These are phyloP conservation scores for Crenuchus spilurus DNA, from an alignment of 2,797 vertebrate genomes.

Conservation along the genomic window DNA sequence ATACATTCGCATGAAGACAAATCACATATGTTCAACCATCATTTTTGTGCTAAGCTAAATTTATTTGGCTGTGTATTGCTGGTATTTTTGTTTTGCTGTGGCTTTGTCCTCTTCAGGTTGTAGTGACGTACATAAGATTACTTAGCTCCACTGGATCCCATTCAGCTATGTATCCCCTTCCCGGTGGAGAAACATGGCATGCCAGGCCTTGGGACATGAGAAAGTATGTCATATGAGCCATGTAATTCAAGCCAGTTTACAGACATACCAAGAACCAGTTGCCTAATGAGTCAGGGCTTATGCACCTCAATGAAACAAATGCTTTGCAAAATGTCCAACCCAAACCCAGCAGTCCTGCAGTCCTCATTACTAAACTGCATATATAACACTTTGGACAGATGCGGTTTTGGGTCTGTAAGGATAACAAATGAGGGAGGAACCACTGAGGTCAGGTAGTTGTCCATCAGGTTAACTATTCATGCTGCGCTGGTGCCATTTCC, in stretches of 20 bases:
- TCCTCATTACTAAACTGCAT: background rate
- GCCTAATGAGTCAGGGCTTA: conserved; percentile 44
- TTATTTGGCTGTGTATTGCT: background rate
- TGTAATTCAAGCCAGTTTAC: conserved; percentile 41
- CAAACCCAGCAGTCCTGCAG: background rate
- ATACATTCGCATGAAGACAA: background rate
- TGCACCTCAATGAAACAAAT: conserved; percentile 36
- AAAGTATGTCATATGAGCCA: conserved; percentile 46
- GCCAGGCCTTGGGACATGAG: conserved; percentile 40
- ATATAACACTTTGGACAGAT: too few species aligned
- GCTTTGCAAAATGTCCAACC: conserved; percentile 18
- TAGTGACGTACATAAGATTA: conserved; percentile 1
- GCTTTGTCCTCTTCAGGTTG: background rate
- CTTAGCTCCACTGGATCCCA: background rate
- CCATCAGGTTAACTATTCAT: conserved; percentile 43
- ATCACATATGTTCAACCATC: too few species aligned
- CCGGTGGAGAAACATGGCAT: conserved; percentile 45
- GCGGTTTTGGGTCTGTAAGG: background rate
- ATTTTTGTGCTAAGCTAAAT: background rate
- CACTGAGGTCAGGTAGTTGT: conserved; percentile 20
- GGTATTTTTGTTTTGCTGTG: background rate
- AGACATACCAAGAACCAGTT: conserved; percentile 52
- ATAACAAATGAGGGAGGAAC: background rate
- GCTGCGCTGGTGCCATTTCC: conserved; percentile 53
- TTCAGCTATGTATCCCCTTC: conserved; percentile 27